Evolutionary conservation across 2,113 vertebrate genomes (phyloP).

Genomic region (Montifringilla adamsi): DNA sequence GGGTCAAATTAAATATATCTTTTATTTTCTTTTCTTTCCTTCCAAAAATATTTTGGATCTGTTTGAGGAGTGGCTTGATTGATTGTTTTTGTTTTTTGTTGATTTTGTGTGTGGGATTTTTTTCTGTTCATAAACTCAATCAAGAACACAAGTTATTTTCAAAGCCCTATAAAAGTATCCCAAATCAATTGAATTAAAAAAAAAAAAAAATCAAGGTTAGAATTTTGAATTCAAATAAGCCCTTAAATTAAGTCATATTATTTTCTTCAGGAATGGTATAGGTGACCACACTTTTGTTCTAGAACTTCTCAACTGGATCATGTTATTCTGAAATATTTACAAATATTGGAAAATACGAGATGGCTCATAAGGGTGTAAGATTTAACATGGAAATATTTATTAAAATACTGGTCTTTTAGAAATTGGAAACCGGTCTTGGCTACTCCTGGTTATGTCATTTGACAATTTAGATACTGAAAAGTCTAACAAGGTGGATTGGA

Average conservation of each 20-base stretch:
- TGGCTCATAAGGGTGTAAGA: not conserved
- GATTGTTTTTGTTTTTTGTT: not conserved
- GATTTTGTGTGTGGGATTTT: not conserved
- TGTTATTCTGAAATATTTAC: not conserved
- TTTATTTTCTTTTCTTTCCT: not conserved
- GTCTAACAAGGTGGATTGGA: not conserved
- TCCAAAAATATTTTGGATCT: not conserved
- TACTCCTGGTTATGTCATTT: not conserved
- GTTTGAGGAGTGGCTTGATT: not conserved
- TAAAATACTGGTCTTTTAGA: not conserved
- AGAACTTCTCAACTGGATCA: not conserved
- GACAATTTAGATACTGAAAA: not conserved
- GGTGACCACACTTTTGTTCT: not conserved
- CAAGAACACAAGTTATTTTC: not conserved
- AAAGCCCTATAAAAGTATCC: not conserved
- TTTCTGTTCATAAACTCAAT: not conserved
- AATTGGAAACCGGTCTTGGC: not conserved
- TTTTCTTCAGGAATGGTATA: not conserved
- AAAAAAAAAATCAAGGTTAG: not conserved
- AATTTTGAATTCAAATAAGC: not conserved
- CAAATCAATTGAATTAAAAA: fast-evolving
- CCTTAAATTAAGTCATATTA: not conserved
- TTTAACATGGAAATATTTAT: not conserved
- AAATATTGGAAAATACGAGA: not conserved
- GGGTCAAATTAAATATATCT: not conserved